A percentile compares a stretch with the other conserved stretches of the same genome.
Evolutionary conservation across 2,888 invertebrate genomes (phyloP).

Genomic region (Calameuta filiformis): DNA sequence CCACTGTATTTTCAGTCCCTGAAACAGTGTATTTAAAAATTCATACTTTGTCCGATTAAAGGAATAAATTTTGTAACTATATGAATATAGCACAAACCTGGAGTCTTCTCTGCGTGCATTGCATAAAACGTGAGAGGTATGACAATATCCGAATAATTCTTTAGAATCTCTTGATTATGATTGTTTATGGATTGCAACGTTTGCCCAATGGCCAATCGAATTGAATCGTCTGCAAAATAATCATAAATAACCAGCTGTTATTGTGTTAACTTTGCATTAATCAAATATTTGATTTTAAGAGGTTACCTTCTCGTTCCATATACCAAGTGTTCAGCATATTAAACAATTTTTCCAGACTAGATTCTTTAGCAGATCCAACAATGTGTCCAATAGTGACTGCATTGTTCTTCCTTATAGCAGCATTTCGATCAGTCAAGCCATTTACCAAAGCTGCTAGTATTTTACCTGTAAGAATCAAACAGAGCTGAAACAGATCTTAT

Average conservation of each 20-base stretch:
- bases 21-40: neutral
- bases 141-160: slow-evolving; percentile 78
- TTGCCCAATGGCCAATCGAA: slow-evolving; percentile 79
- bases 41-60: neutral
- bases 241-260: slow-evolving; percentile 7
- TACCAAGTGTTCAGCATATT: slow-evolving; percentile 74
- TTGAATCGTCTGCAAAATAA: slow-evolving; percentile 74
- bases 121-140: slow-evolving; percentile 90
- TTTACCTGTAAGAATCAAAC: slow-evolving; percentile 66
- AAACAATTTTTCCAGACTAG: slow-evolving; percentile 75
- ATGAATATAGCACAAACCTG: slow-evolving; percentile 62
- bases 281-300: neutral
- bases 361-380: slow-evolving; percentile 83
- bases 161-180: slow-evolving; percentile 84
- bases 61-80: neutral
- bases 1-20: slow-evolving; percentile 72
- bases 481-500: slow-evolving; percentile 2
- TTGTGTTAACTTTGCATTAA: neutral
- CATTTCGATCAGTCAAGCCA: slow-evolving; percentile 86
- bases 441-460: slow-evolving; percentile 75
- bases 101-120: slow-evolving; percentile 85
- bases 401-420: slow-evolving; percentile 85
- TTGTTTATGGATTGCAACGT: slow-evolving; percentile 84
- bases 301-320: slow-evolving; percentile 74
- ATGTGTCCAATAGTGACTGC: slow-evolving; percentile 88